Evolutionary conservation across 2,113 vertebrate genomes (phyloP).

Genomic region (Rallus limicola): DNA sequence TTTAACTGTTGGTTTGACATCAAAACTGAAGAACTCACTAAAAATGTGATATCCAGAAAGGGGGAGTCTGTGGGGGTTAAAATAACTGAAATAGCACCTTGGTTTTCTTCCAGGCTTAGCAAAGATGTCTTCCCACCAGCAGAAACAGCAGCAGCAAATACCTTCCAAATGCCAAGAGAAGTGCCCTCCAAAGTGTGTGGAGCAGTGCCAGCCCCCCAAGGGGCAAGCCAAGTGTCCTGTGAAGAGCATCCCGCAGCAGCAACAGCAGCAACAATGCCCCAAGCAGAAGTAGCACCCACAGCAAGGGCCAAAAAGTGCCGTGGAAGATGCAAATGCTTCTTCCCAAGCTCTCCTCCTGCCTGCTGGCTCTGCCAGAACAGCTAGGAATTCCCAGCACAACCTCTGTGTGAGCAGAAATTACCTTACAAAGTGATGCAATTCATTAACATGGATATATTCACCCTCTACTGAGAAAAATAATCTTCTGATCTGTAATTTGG

Average conservation of each 20-base stretch:
- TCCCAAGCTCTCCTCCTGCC: not conserved
- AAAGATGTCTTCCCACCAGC: conserved; percentile 55
- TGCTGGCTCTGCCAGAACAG: not conserved
- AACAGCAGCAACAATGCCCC: conserved; percentile 6
- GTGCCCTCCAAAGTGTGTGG: not conserved
- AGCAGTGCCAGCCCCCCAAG: not conserved
- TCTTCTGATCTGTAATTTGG: not conserved
- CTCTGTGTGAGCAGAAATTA: not conserved
- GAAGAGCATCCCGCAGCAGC: conserved; percentile 7
- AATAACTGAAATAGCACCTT: not conserved
- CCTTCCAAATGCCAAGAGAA: conserved; percentile 48
- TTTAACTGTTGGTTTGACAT: not conserved
- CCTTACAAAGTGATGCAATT: not conserved
- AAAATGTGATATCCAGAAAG: not conserved
- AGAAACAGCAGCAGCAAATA: conserved; percentile 47
- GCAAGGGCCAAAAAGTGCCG: accelerated
- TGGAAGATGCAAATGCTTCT: not conserved
- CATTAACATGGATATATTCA: not conserved
- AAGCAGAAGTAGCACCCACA: conserved; percentile 22
- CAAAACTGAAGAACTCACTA: not conserved
- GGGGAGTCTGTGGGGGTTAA: not conserved
- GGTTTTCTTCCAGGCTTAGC: not conserved
- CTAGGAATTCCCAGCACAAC: not conserved
- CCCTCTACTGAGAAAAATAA: no score
- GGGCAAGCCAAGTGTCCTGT: not conserved